These are phyloP conservation scores for Scotopteryx bipunctaria DNA, from an alignment of 2,888 invertebrate genomes.

Conservation along the genomic window DNA sequence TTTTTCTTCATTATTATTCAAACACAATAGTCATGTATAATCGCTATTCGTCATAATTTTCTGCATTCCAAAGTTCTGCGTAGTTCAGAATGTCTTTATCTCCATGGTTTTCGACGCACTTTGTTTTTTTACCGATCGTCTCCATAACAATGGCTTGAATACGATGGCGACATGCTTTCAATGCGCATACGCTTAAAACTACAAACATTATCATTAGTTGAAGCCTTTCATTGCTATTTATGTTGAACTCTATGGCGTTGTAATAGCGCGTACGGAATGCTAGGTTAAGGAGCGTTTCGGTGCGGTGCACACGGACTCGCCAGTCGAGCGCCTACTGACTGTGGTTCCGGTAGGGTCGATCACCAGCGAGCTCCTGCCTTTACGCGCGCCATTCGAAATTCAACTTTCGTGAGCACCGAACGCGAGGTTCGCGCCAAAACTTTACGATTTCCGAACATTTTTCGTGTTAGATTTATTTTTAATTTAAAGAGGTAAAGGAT, in stretches of 20 bases:
- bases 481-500: constrained; percentile 10
- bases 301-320: constrained; percentile 77
- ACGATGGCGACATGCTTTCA: constrained; percentile 59
- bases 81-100: constrained; percentile 59
- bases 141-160: constrained; percentile 66
- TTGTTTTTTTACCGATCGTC: constrained; percentile 61
- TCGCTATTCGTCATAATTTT: constrained; percentile 24
- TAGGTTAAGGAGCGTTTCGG: constrained; percentile 68
- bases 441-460: constrained; percentile 35
- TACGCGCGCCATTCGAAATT: constrained; percentile 60
- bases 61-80: constrained; percentile 52
- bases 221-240: constrained; percentile 34
- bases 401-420: constrained; percentile 55
- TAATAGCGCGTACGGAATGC: constrained; percentile 27
- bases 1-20: constrained; percentile 11
- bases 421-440: constrained; percentile 64
- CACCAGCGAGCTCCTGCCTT: constrained; percentile 69
- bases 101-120: constrained; percentile 47
- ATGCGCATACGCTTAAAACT: constrained; percentile 77
- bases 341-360: constrained; percentile 84
- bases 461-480: constrained; percentile 30
- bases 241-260: constrained; percentile 40
- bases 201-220: constrained; percentile 63
- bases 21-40: constrained; percentile 15
- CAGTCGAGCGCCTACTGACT: constrained; percentile 79